Conservation (phyloP, 2,888 invertebrate species). For the Eristalinus sepulchralis region DNA sequence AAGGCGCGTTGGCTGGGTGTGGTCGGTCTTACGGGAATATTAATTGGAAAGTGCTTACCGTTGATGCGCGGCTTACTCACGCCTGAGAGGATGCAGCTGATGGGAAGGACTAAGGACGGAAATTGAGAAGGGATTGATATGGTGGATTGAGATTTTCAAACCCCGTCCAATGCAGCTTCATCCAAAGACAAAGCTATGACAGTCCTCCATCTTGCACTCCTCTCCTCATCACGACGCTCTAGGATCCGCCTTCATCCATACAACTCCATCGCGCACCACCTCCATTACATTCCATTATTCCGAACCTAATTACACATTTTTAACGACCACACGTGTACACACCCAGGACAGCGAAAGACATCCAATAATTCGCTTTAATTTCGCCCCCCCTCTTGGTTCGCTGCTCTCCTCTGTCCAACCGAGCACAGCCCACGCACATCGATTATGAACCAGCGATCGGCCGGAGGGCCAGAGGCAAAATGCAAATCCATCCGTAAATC, state of each 20-base stretch:
- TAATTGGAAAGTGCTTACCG: neutral
- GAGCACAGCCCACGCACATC: constrained; percentile 56
- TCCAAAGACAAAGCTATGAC: too few relatives aligned
- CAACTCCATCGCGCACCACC: too few relatives aligned
- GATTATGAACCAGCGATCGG: constrained; percentile 46
- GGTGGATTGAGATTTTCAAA: too few relatives aligned
- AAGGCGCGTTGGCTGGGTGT: neutral
- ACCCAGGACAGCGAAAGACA: constrained; percentile 10
- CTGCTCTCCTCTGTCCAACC: neutral
- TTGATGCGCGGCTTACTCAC: neutral
- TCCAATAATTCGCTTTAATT: constrained; percentile 13
- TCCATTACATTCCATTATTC: constrained; percentile 55
- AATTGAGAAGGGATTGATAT: too few relatives aligned
- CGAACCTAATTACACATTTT: constrained; percentile 55
- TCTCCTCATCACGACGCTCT: too few relatives aligned
- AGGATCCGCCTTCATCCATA: too few relatives aligned
- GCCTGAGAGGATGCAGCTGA: neutral
- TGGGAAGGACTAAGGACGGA: too few relatives aligned
- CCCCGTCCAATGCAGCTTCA: too few relatives aligned
- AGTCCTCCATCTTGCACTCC: too few relatives aligned
- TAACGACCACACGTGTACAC: constrained; percentile 62
- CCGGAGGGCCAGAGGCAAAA: constrained; percentile 48
- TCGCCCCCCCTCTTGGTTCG: neutral
- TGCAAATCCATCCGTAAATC: constrained; percentile 65
- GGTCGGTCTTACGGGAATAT: neutral